A percentile compares a stretch with the other conserved stretches of the same genome.
These are phyloP conservation scores for Thinocorus orbignyianus DNA, from an alignment of 2,113 vertebrate species.

Conservation along the genomic window DNA sequence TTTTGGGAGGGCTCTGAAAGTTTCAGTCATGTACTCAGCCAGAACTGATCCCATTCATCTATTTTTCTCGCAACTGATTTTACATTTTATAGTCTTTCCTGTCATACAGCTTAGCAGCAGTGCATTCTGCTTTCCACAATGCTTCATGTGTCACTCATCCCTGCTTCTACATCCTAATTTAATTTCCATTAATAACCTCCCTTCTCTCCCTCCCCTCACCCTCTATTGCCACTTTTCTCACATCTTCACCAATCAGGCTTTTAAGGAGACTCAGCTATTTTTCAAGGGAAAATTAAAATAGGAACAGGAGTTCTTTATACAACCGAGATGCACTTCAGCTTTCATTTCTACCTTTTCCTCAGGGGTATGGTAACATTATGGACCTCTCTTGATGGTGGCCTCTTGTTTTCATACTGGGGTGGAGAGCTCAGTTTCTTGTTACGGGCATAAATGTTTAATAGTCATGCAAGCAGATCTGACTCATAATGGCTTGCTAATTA, in stretches of 20 bases:
- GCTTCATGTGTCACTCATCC: neutral
- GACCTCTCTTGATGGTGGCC: neutral
- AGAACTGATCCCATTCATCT: neutral
- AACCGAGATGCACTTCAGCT: neutral
- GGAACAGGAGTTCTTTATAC: neutral
- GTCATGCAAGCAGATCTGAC: neutral
- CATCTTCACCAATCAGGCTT: neutral
- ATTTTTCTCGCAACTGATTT: neutral
- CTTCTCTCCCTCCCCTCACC: neutral
- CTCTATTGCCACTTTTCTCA: neutral
- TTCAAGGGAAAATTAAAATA: neutral
- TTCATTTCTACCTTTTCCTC: neutral
- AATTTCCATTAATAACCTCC: neutral
- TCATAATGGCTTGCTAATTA: conserved; percentile 29
- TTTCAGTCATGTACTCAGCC: neutral
- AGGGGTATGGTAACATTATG: neutral
- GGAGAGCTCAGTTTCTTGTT: neutral
- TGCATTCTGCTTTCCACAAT: neutral
- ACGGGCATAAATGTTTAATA: conserved; percentile 37
- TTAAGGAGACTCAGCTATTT: neutral
- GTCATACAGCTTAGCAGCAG: neutral
- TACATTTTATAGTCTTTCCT: neutral
- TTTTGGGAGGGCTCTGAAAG: neutral
- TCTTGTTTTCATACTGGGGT: neutral
- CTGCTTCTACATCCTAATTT: neutral